Evolutionary conservation across 2,113 vertebrate species (phyloP).

Genomic region (Myrmophylax atrothorax): DNA sequence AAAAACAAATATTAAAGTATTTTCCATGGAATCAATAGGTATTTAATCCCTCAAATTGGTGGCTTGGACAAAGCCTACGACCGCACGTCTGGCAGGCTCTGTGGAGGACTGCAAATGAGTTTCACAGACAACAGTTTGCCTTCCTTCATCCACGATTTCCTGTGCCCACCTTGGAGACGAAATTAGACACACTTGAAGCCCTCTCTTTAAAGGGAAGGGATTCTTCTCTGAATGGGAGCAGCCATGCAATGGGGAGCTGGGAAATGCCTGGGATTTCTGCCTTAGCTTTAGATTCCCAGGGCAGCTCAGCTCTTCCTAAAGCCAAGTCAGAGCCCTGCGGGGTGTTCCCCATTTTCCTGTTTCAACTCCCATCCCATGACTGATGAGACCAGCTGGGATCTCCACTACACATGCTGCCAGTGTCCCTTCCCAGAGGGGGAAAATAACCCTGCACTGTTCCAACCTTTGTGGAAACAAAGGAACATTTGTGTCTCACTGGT

Average conservation of each 20-base stretch:
- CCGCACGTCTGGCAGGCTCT: neutral
- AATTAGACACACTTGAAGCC: constrained; percentile 27
- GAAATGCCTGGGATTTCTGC: constrained; percentile 52
- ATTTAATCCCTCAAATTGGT: neutral
- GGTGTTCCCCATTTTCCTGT: neutral
- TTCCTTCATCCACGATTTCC: constrained; percentile 4
- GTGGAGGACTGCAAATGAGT: neutral
- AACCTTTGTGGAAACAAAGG: neutral
- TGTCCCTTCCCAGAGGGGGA: neutral
- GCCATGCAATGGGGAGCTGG: constrained; percentile 72
- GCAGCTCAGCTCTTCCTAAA: constrained; percentile 20
- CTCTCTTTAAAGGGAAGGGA: constrained; percentile 65
- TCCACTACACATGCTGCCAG: neutral
- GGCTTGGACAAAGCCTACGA: neutral
- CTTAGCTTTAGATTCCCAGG: constrained; percentile 40
- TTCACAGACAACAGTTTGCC: neutral
- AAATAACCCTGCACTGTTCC: neutral
- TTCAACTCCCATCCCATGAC: neutral
- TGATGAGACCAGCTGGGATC: neutral
- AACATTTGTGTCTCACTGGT: neutral
- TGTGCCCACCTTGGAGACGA: constrained; percentile 21
- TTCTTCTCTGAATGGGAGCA: constrained; percentile 76
- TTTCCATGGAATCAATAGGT: neutral
- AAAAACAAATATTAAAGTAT: neutral
- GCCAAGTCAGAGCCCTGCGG: neutral